These are phyloP conservation scores for Fragariocoptes setiger DNA, from an alignment of 1,140 invertebrate species.

Conservation along the genomic window DNA sequence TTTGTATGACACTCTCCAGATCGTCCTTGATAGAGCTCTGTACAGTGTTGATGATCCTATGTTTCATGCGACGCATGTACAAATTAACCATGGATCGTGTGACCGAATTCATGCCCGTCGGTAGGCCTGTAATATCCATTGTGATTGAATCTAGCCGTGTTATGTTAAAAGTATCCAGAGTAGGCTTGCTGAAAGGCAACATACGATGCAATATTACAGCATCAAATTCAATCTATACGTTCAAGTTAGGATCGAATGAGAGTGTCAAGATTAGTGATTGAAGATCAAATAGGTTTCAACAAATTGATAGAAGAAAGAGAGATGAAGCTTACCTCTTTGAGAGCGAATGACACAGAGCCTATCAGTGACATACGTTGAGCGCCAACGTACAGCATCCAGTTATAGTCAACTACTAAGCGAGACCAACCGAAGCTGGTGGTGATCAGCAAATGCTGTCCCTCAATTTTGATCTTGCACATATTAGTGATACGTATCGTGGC, in stretches of 20 bases:
- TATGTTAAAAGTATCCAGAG: neutral
- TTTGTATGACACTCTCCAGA: neutral
- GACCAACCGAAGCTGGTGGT: neutral
- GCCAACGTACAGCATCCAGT: neutral
- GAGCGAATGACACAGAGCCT: neutral
- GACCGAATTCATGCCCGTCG: neutral
- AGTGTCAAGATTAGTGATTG: too few species aligned
- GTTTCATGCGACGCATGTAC: neutral
- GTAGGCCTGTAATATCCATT: neutral
- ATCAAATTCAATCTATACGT: neutral
- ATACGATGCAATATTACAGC: neutral
- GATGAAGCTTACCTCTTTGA: too few species aligned
- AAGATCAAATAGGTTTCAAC: too few species aligned
- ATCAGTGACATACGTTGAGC: neutral
- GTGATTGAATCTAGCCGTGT: neutral
- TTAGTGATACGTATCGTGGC: neutral
- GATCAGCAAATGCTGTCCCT: neutral
- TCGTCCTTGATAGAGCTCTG: neutral
- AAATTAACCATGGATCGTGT: neutral
- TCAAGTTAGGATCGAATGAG: too few species aligned
- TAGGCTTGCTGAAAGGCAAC: neutral
- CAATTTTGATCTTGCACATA: neutral
- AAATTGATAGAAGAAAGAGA: too few species aligned
- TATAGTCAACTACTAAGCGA: neutral
- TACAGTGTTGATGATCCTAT: neutral